phyloP scores from a whole-genome alignment of 2,888 invertebrate genomes.

The Amphipoea oculea region DNA sequence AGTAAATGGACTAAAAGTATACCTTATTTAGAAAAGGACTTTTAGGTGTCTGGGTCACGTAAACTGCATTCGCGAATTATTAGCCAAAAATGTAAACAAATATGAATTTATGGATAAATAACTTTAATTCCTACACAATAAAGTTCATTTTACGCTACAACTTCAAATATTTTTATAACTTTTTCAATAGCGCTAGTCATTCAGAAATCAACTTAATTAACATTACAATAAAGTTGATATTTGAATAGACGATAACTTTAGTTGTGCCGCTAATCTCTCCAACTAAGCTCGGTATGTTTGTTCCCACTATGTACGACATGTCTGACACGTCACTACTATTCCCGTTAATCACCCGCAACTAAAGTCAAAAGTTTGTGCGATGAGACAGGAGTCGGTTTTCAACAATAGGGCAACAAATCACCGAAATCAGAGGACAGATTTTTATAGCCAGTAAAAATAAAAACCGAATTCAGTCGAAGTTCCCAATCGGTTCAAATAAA shows the following conservation, averaged over 20 bases:
- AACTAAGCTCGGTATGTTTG: not conserved
- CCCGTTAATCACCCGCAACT: not conserved
- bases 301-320: not conserved
- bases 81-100: too few species aligned
- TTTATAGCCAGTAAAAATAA: not conserved
- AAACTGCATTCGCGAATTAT: too few species aligned
- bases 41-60: not conserved
- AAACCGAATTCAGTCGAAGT: not conserved
- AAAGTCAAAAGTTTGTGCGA: not conserved
- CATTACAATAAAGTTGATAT: too few species aligned
- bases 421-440: not conserved
- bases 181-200: too few species aligned
- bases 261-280: not conserved
- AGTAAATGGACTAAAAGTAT: conserved; percentile 6
- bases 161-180: too few species aligned
- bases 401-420: not conserved
- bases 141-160: too few species aligned
- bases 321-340: not conserved
- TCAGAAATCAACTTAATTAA: too few species aligned
- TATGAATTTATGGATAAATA: too few species aligned
- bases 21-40: not conserved
- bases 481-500: conserved; percentile 17
- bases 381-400: not conserved
- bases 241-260: not conserved
- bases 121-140: too few species aligned